Percentiles rank a stretch among this genome's conserved stretches.
These are phyloP conservation scores for Yponomeuta sedellus DNA, from an alignment of 2,888 invertebrate species.

Conservation along the genomic window DNA sequence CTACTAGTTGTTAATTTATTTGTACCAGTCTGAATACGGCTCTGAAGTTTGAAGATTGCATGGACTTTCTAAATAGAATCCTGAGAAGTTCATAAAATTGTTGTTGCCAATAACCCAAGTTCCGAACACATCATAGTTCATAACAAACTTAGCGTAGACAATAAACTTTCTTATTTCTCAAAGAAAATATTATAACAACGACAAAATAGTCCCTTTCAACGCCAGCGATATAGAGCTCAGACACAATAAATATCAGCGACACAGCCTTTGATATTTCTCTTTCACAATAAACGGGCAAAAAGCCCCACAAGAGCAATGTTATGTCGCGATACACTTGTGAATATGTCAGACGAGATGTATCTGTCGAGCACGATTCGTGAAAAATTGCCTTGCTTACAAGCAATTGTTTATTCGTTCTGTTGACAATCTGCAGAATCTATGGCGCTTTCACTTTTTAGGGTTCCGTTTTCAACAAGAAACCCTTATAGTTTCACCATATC, in stretches of 20 bases:
- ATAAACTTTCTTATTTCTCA: neutral
- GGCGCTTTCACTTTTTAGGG: neutral
- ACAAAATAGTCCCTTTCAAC: constrained; percentile 7
- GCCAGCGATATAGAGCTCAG: constrained; percentile 7
- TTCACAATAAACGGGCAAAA: constrained; percentile 5
- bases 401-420: neutral
- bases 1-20: constrained; percentile 4
- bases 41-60: neutral
- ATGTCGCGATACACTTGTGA: constrained; percentile 1
- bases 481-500: too few relatives aligned
- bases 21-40: neutral
- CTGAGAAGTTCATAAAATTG: neutral
- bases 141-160: too few relatives aligned
- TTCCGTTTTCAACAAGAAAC: too few relatives aligned
- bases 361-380: constrained; percentile 62
- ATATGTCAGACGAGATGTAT: constrained; percentile 47
- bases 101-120: neutral
- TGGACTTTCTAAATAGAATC: neutral
- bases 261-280: constrained; percentile 12
- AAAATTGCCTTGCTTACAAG: constrained; percentile 33
- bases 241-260: constrained; percentile 10
- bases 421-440: neutral
- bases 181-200: neutral
- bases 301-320: neutral
- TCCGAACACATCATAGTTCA: neutral